Base-by-base conservation (phyloP, 2,797 vertebrate species). In the Gadopsis bispinosus region DNA sequence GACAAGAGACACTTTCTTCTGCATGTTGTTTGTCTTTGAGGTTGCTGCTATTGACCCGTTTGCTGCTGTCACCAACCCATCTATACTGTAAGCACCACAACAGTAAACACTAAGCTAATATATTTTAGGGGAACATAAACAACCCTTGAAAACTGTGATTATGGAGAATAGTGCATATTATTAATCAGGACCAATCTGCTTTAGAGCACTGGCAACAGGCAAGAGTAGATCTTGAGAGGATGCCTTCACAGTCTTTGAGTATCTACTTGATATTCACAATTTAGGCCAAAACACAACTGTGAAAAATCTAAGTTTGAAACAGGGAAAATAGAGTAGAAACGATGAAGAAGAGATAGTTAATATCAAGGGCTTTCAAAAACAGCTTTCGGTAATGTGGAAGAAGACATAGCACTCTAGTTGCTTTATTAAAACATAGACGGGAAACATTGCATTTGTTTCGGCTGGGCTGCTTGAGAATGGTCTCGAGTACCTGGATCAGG, bases 361-460 rank as follows among this genome's bases (percentile, higher is more conserved):
- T 79, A 84, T 84, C 6, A 84, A 73, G 17, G 47, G 31, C 48
- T 90, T 84, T 85, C 16, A 78, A 80, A 64, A 81, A 41, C 77
- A 81, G 62, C 70, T 83, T 85, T 69, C 75, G 69, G 78, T 80
- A 80, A 72, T 5, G 75, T 73, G 53, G 68, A 85, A 69, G 56
- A 84, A 80, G 88, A 90, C 83, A 73, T 35, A 84, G 77, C 80
- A 26, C 26, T 26, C 26, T 26, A 26, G 26, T 26, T 26, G 26
- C 26, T 26, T 88, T 77, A 71, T 70, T 83, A 81, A 89, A 89
- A 82, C 83, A 83, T 45, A 63, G 84, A 87, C 4, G 56, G 83
- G 89, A 91, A 93, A 90, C 75, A 73, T 69, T 77, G 61, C 80
- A 87, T 94, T 93, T 93, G 83, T 87, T 88, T 93, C 92, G 93